These are phyloP conservation scores for Microtus obscurus DNA, from an alignment of 2,797 vertebrate species.

Conservation along the genomic window DNA sequence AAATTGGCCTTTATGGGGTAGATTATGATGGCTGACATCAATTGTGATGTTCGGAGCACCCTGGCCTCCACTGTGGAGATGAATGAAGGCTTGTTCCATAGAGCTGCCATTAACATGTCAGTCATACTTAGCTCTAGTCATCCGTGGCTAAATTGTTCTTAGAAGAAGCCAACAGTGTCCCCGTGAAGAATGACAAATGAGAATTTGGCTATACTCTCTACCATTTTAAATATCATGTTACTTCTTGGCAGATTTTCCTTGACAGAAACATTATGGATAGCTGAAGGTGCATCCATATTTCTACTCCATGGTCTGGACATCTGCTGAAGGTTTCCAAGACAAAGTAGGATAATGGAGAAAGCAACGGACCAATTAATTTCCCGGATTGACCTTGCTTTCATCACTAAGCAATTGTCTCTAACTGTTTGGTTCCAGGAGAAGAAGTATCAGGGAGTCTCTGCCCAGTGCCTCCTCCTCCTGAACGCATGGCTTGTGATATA, in stretches of 20 bases:
- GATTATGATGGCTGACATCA: background rate
- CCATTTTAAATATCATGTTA: constrained; percentile 56
- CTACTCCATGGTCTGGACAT: background rate
- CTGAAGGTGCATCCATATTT: background rate
- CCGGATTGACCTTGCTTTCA: background rate
- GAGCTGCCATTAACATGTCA: background rate
- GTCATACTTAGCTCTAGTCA: background rate
- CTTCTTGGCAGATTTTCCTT: constrained; percentile 34
- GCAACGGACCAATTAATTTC: background rate
- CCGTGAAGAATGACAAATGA: constrained; percentile 5
- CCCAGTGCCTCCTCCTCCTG: constrained; percentile 86
- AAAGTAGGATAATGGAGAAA: constrained; percentile 4
- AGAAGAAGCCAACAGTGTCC: constrained; percentile 20
- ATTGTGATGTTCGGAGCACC: background rate
- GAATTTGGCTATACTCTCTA: background rate
- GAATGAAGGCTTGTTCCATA: background rate
- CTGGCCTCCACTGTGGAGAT: background rate
- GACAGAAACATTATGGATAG: background rate
- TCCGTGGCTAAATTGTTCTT: background rate
- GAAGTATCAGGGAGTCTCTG: constrained; percentile 89
- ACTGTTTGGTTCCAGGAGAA: constrained; percentile 88
- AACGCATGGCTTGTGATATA: constrained; percentile 90
- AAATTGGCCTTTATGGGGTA: background rate
- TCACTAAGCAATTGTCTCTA: background rate
- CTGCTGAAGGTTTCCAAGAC: background rate